Percentiles rank a stretch among this genome's conserved stretches.
Evolutionary conservation across 23 tunicate genomes (phyloP).

Genomic region (Phallusia fumigata): DNA sequence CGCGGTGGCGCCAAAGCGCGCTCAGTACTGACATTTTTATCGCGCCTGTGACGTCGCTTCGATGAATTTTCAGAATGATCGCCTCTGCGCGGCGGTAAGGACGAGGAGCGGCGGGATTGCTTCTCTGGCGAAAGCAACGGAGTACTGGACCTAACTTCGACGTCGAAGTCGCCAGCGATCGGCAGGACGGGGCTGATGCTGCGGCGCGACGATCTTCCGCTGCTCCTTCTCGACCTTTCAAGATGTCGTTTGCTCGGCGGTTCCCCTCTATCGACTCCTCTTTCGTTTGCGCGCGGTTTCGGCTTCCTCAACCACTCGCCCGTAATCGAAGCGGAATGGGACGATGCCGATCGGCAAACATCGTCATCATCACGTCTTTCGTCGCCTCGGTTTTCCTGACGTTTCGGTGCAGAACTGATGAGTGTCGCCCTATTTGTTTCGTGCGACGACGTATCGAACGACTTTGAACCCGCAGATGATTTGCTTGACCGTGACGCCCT

Average conservation of each 20-base stretch:
- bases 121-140: neutral
- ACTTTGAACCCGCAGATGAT: neutral
- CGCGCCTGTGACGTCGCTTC: neutral
- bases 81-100: constrained; percentile 40
- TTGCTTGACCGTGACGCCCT: neutral
- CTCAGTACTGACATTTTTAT: neutral
- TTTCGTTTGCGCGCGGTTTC: neutral
- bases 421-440: neutral
- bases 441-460: neutral
- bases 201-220: neutral
- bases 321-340: neutral
- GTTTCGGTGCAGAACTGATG: no score
- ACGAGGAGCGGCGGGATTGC: constrained; percentile 40
- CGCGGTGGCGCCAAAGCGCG: constrained; percentile 23
- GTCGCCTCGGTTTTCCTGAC: no score
- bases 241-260: neutral
- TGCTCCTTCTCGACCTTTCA: neutral
- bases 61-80: neutral
- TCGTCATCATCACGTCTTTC: neutral
- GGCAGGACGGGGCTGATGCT: constrained; percentile 8
- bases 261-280: neutral
- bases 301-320: neutral
- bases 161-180: neutral
- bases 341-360: neutral
- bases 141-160: neutral